These are phyloP conservation scores for Saturnia pavonia DNA, from an alignment of 2,888 invertebrate species.

Conservation along the genomic window DNA sequence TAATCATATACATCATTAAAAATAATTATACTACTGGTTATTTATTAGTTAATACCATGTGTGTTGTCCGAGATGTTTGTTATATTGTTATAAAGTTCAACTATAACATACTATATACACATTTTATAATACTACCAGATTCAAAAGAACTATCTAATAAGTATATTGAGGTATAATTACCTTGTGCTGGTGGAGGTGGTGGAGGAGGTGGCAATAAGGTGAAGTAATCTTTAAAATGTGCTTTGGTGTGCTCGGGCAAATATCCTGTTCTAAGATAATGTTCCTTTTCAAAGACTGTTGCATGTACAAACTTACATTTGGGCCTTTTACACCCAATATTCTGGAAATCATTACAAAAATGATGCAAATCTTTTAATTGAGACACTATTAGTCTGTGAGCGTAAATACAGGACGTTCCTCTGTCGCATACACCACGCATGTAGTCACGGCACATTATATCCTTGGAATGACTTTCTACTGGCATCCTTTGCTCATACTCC, in stretches of 20 bases:
- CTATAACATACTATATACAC: background rate
- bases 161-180: conserved; percentile 28
- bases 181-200: conserved; percentile 41
- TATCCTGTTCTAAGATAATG: conserved; percentile 54
- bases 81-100: background rate
- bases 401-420: conserved; percentile 52
- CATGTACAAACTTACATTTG: conserved; percentile 64
- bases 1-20: too few relatives aligned
- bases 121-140: background rate
- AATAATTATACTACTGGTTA: too few relatives aligned
- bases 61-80: too few relatives aligned
- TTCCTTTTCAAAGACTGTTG: conserved; percentile 62
- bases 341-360: conserved; percentile 64
- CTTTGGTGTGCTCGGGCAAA: conserved; percentile 52
- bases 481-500: background rate
- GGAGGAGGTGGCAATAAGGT: conserved; percentile 34
- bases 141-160: background rate
- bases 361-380: conserved; percentile 54
- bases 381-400: conserved; percentile 53
- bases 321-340: conserved; percentile 50
- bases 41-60: too few relatives aligned
- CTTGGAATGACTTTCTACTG: conserved; percentile 10
- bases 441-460: conserved; percentile 58
- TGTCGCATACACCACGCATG: conserved; percentile 55
- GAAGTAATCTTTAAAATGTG: conserved; percentile 46